Evolutionary conservation across 1,140 invertebrate species (phyloP).

Genomic region (Tenebrio molitor): DNA sequence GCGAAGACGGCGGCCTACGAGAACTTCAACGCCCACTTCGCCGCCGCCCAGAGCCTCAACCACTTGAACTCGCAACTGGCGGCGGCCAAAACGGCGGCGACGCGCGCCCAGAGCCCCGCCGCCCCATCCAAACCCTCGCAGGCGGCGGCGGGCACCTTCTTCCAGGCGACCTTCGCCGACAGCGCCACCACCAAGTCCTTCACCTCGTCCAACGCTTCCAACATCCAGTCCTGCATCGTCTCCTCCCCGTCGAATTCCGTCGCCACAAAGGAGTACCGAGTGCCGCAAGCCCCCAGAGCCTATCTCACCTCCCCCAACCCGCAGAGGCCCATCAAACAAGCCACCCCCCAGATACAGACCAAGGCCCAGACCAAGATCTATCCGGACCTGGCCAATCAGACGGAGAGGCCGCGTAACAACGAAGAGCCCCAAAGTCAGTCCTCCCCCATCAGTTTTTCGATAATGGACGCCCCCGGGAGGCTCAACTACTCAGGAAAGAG

Average conservation of each 20-base stretch:
- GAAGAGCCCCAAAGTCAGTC: conserved; percentile 73
- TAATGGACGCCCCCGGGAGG: conserved; percentile 76
- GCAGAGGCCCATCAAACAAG: conserved; percentile 61
- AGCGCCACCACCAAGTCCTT: conserved; percentile 67
- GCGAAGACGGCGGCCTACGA: conserved; percentile 75
- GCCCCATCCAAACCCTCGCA: conserved; percentile 71
- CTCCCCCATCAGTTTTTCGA: conserved; percentile 81
- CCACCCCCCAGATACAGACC: conserved; percentile 73
- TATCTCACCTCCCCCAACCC: conserved; percentile 58
- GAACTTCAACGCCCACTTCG: conserved; percentile 78
- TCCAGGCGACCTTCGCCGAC: conserved; percentile 73
- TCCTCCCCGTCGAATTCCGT: conserved; percentile 73
- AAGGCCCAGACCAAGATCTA: conserved; percentile 80
- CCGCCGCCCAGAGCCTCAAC: conserved; percentile 74
- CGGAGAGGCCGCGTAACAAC: conserved; percentile 69
- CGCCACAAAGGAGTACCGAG: conserved; percentile 73
- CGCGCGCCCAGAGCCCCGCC: conserved; percentile 69
- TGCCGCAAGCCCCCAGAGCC: conserved; percentile 67
- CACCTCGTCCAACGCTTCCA: conserved; percentile 71
- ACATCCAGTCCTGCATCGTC: conserved; percentile 79
- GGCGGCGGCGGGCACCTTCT: conserved; percentile 72
- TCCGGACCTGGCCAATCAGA: conserved; percentile 71
- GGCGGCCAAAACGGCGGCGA: conserved; percentile 67
- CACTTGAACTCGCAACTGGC: conserved; percentile 74
- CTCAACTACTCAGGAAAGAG: conserved; percentile 70